These are phyloP conservation scores for Heliconius aoede DNA, from an alignment of 2,888 invertebrate genomes.

Conservation along the genomic window DNA sequence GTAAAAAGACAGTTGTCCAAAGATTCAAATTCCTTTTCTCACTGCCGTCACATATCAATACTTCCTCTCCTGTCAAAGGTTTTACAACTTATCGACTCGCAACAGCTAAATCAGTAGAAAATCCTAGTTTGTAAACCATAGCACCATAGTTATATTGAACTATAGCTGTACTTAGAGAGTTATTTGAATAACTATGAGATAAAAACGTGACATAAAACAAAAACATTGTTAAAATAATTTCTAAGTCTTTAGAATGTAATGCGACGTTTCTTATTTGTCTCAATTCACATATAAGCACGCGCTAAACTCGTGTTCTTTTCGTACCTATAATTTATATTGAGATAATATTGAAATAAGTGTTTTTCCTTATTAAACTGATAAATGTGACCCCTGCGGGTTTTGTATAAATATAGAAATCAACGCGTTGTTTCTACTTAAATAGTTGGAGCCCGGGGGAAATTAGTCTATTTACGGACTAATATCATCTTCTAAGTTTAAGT, in stretches of 20 bases:
- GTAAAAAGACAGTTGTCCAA: too few relatives aligned
- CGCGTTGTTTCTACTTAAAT: neutral
- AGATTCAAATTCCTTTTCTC: too few relatives aligned
- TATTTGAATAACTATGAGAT: slow-evolving; percentile 12
- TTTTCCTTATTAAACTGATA: slow-evolving; percentile 3
- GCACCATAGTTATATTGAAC: too few relatives aligned
- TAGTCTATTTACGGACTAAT: too few relatives aligned
- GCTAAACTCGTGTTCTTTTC: slow-evolving; percentile 2
- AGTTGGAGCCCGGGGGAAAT: too few relatives aligned
- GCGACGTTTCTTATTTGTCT: neutral
- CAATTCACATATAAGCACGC: neutral
- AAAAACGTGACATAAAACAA: slow-evolving; percentile 23
- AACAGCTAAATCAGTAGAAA: too few relatives aligned
- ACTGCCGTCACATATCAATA: too few relatives aligned
- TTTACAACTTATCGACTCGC: too few relatives aligned
- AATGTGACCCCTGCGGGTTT: neutral
- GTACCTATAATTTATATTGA: neutral
- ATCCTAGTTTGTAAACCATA: too few relatives aligned
- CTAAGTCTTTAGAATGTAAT: neutral
- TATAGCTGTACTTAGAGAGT: slow-evolving; percentile 9
- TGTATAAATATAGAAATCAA: slow-evolving; percentile 4
- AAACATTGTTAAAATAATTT: slow-evolving; percentile 5
- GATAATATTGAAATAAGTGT: neutral
- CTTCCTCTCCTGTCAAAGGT: too few relatives aligned
- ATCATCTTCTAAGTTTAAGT: too few relatives aligned